Percentiles rank a stretch among this genome's conserved stretches.
Evolutionary conservation across 2,888 invertebrate genomes (phyloP).

Genomic region (Beris morrisii): DNA sequence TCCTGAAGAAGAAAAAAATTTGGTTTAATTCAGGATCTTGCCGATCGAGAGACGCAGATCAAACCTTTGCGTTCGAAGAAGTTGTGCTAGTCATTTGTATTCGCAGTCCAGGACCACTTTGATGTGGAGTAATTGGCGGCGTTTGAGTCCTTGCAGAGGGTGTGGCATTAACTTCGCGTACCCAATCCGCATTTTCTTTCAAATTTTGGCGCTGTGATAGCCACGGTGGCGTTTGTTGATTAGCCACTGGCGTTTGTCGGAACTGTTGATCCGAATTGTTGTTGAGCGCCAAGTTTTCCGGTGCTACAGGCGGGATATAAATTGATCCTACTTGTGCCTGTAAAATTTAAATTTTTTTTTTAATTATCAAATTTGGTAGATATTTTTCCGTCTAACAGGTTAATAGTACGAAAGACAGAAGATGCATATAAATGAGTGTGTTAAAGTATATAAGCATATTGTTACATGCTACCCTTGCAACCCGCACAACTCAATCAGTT

Average conservation of each 20-base stretch:
- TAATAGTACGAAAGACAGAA: too few species aligned
- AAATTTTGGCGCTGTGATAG: constrained; percentile 42
- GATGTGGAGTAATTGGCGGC: constrained; percentile 18
- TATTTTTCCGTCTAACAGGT: too few species aligned
- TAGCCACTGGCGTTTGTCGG: constrained; percentile 43
- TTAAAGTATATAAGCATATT: too few species aligned
- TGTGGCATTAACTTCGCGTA: constrained; percentile 49
- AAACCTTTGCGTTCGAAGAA: constrained; percentile 38
- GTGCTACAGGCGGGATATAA: constrained; percentile 61
- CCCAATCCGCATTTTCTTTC: constrained; percentile 53
- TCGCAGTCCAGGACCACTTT: constrained; percentile 23
- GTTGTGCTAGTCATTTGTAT: constrained; percentile 19
- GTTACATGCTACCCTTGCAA: too few species aligned
- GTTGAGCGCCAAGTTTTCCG: constrained; percentile 47
- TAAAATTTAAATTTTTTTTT: too few species aligned
- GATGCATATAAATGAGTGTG: too few species aligned
- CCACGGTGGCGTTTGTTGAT: constrained; percentile 40
- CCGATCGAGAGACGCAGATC: neutral
- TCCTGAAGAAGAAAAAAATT: constrained; percentile 44
- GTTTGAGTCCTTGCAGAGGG: constrained; percentile 28
- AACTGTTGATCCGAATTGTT: constrained; percentile 44
- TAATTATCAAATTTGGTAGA: too few species aligned
- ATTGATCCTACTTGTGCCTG: constrained; percentile 58
- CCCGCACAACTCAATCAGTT: too few species aligned
- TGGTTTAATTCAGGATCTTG: too few species aligned